Base-by-base conservation (phyloP, 2,888 invertebrate species). In the Volucella bombylans region DNA sequence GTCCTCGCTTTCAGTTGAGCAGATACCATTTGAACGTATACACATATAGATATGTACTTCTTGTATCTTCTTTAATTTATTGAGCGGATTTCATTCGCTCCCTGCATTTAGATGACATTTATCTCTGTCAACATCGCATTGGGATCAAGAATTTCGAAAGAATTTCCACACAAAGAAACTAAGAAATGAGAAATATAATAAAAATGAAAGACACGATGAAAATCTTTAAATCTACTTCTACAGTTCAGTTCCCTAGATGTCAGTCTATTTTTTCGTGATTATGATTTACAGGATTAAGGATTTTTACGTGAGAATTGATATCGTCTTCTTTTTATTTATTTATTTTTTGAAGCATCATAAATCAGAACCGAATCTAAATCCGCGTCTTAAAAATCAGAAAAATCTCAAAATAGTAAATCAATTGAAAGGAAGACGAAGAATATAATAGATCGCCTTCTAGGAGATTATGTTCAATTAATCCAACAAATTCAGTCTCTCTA, bases 221-320 rank as follows among this genome's bases (percentile, higher is more conserved):
- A 81, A 83, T 80, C 80, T 83, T 11, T n/a, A 57, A 78, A 78
- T 71, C 69, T 39, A 57, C 72, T 67, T 43, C 9, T 11, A 12
- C 59, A 52, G 62, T 31, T 41, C 31, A 52, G 71, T 55, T 62
- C 67, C 64, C 18, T 31, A 31, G 31, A 67, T 41, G 81, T 85
- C 81, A 83, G 69, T 83, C 74, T 74, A 74, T 68, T 74, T 62
- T 72, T 71, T 76, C 57, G 47, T 68, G 81, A 81, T 85, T 85
- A 85, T 85, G 85, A 85, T 81, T 85, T 85, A 85, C 85, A 85
- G 85, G 85, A 85, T 85, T 81, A 85, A 81, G 77, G 81, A 81
- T 81, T 72, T 31, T 72, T 76, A 64, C 68, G 72, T 72, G 72
- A 80, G 79, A 79, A 57, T 85, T 77, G 81, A 81, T 77, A 76